Evolutionary conservation across 2,888 invertebrate species (phyloP).

Genomic region (Cryptophagus acutangulus): DNA sequence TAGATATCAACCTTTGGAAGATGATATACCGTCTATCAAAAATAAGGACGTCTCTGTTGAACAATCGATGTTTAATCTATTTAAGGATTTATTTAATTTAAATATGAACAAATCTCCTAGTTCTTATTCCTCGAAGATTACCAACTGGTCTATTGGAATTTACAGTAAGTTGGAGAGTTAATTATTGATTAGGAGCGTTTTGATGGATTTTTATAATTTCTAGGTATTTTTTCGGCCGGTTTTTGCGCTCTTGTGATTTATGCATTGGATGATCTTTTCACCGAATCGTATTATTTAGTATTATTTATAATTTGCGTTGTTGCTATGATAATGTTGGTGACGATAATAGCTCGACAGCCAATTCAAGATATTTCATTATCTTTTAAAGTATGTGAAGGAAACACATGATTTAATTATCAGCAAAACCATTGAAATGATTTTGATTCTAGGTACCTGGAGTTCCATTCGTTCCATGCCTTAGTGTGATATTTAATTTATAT

Average conservation of each 20-base stretch:
- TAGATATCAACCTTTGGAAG: slow-evolving; percentile 33
- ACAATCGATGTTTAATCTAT: slow-evolving; percentile 24
- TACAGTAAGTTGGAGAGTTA: slow-evolving; percentile 52
- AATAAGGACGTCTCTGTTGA: slow-evolving; percentile 27
- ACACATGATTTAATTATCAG: too few relatives aligned
- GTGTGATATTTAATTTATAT: slow-evolving; percentile 83
- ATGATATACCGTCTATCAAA: slow-evolving; percentile 17
- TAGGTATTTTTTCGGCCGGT: slow-evolving; percentile 55
- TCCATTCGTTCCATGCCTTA: slow-evolving; percentile 77
- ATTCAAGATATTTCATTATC: slow-evolving; percentile 56
- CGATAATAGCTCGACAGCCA: slow-evolving; percentile 68
- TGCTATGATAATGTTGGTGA: slow-evolving; percentile 52
- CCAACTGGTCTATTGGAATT: slow-evolving; percentile 56
- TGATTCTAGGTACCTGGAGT: slow-evolving; percentile 72
- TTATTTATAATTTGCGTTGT: slow-evolving; percentile 45
- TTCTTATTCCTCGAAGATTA: slow-evolving; percentile 58
- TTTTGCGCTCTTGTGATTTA: slow-evolving; percentile 52
- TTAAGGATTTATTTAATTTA: slow-evolving; percentile 64
- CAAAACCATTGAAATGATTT: too few relatives aligned
- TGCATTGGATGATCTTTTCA: slow-evolving; percentile 37
- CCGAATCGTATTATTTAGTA: slow-evolving; percentile 42
- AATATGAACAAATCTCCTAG: slow-evolving; percentile 66
- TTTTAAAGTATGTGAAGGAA: slow-evolving; percentile 60
- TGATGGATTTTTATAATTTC: slow-evolving; percentile 25
- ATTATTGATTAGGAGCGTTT: neutral